Evolutionary conservation across 2,888 invertebrate genomes (phyloP).

Genomic region (Rotaria socialis): DNA sequence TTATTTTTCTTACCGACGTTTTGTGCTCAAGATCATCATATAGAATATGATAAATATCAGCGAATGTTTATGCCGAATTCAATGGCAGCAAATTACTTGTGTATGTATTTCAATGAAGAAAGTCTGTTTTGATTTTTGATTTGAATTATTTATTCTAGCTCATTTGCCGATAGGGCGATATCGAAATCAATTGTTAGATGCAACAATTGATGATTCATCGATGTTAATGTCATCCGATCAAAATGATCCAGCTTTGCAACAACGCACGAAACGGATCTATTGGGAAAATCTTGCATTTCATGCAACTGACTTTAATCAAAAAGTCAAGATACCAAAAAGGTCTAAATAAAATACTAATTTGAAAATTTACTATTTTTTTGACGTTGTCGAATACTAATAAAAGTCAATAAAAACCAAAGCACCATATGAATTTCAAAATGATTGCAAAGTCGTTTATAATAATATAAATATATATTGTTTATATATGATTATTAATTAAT

Average conservation of each 20-base stretch:
- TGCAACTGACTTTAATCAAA: background rate
- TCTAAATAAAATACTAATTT: too few species aligned
- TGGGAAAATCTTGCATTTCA: slow-evolving; percentile 13
- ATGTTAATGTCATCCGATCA: background rate
- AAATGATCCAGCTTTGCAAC: background rate
- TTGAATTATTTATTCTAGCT: background rate
- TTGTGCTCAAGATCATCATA: background rate
- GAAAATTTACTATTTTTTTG: too few species aligned
- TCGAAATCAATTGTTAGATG: background rate
- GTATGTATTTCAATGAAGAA: background rate
- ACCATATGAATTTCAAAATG: too few species aligned
- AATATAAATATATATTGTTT: too few species aligned
- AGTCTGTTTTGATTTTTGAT: background rate
- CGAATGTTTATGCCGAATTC: background rate
- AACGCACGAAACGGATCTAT: background rate
- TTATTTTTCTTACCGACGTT: background rate
- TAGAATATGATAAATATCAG: background rate
- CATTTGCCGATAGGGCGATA: background rate
- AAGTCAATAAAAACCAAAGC: too few species aligned
- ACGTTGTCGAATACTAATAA: too few species aligned
- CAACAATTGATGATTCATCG: background rate
- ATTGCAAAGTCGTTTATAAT: too few species aligned
- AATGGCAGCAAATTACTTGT: background rate
- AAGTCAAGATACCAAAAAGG: background rate
- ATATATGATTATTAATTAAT: too few species aligned